These are phyloP conservation scores for Philonicus albiceps DNA, from an alignment of 2,888 invertebrate species.

Conservation along the genomic window DNA sequence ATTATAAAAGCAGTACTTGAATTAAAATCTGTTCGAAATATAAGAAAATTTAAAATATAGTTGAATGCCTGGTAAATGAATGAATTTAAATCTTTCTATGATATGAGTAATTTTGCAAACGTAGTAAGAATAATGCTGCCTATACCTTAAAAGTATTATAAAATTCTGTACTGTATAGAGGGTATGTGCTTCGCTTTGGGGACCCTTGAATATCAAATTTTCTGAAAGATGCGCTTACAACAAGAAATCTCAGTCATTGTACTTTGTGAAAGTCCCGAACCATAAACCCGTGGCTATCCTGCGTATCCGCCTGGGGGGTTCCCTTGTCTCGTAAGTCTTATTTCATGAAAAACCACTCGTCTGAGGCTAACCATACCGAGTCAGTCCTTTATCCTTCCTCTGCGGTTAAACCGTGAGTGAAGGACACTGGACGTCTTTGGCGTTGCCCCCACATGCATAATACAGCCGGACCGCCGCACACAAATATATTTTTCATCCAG, in stretches of 20 bases:
- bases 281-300: not conserved
- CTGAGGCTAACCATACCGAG: constrained; percentile 21
- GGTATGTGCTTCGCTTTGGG: not conserved
- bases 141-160: too few relatives aligned
- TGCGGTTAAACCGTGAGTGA: constrained; percentile 6
- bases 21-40: too few relatives aligned
- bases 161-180: too few relatives aligned
- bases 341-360: constrained; percentile 42
- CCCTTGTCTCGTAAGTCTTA: not conserved
- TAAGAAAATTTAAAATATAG: too few relatives aligned
- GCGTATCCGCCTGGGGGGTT: not conserved
- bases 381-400: constrained; percentile 1
- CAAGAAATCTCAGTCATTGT: not conserved
- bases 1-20: too few relatives aligned
- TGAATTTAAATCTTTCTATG: too few relatives aligned
- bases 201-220: not conserved
- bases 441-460: constrained; percentile 26
- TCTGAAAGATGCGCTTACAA: not conserved
- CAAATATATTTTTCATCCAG: constrained; percentile 31
- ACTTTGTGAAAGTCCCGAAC: not conserved
- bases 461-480: constrained; percentile 7
- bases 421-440: constrained; percentile 14
- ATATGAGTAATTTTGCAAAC: too few relatives aligned
- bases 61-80: too few relatives aligned
- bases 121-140: too few relatives aligned